phyloP scores from a whole-genome alignment of 2,113 vertebrate species.

The Grammomys dolichurus region DNA sequence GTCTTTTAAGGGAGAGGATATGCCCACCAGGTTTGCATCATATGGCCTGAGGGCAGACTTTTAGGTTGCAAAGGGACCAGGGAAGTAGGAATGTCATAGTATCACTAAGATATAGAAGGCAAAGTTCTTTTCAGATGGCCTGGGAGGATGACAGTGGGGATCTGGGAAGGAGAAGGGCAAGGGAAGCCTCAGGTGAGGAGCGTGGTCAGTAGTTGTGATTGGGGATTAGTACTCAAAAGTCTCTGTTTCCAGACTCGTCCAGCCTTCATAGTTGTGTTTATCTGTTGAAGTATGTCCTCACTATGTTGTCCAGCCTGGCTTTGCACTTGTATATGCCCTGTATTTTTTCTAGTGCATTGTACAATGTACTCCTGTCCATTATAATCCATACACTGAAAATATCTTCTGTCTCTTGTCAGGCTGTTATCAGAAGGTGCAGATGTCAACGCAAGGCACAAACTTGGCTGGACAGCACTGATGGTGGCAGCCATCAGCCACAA shows the following conservation, averaged over 20 bases:
- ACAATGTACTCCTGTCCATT: fast-evolving
- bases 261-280: background rate
- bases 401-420: conserved; percentile 84
- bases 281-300: background rate
- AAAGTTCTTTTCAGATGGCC: background rate
- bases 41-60: background rate
- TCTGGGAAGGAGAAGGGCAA: background rate
- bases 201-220: background rate
- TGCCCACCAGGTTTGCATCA: background rate
- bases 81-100: background rate
- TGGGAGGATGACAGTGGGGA: background rate
- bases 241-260: background rate
- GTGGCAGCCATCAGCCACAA: conserved; percentile 95
- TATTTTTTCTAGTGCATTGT: background rate
- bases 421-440: conserved; percentile 90
- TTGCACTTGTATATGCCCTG: background rate
- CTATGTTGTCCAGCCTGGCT: background rate
- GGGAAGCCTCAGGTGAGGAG: background rate
- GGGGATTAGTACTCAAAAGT: conserved; percentile 19
- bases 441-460: conserved; percentile 92
- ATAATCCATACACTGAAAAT: background rate
- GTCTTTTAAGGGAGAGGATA: conserved; percentile 33
- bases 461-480: conserved; percentile 97
- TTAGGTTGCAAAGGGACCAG: background rate
- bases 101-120: background rate